These are phyloP conservation scores for Leptinotarsa texana DNA, from an alignment of 1,140 invertebrate species.

Conservation along the genomic window DNA sequence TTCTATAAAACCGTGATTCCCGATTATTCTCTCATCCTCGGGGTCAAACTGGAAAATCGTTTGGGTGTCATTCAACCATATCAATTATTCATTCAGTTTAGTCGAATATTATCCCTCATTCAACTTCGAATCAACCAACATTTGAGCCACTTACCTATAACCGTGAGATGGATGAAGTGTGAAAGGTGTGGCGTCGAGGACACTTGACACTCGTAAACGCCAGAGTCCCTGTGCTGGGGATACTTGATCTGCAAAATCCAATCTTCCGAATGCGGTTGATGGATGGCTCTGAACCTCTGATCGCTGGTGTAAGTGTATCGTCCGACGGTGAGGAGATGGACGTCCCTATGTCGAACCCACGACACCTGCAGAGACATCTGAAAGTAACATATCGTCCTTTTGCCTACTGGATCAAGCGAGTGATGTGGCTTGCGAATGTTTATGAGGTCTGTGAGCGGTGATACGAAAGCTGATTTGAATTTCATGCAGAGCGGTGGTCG, in stretches of 20 bases:
- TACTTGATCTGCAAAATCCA: conserved; percentile 83
- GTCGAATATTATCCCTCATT: too few relatives aligned
- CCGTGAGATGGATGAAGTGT: conserved; percentile 74
- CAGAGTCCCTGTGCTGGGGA: conserved; percentile 71
- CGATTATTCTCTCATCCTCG: too few relatives aligned
- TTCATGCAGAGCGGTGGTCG: background rate
- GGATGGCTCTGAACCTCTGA: conserved; percentile 83
- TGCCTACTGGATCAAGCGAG: conserved; percentile 25
- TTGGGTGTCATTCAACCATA: background rate
- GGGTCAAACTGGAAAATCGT: too few relatives aligned
- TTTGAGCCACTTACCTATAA: conserved; percentile 69
- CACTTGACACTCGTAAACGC: conserved; percentile 82
- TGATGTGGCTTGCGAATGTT: conserved; percentile 9
- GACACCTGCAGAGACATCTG: conserved; percentile 83
- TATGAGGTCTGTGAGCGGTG: conserved; percentile 10
- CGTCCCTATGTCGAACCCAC: conserved; percentile 86
- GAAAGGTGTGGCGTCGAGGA: conserved; percentile 78
- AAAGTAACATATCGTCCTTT: conserved; percentile 46
- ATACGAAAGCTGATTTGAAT: background rate
- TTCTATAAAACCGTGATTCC: too few relatives aligned
- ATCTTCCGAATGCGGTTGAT: conserved; percentile 81
- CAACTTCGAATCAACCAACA: too few relatives aligned
- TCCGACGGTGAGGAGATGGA: conserved; percentile 86
- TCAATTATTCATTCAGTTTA: background rate
- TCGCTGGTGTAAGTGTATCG: conserved; percentile 90